These are phyloP conservation scores for Calephelis perditalis DNA, from an alignment of 2,888 invertebrate species.

Conservation along the genomic window DNA sequence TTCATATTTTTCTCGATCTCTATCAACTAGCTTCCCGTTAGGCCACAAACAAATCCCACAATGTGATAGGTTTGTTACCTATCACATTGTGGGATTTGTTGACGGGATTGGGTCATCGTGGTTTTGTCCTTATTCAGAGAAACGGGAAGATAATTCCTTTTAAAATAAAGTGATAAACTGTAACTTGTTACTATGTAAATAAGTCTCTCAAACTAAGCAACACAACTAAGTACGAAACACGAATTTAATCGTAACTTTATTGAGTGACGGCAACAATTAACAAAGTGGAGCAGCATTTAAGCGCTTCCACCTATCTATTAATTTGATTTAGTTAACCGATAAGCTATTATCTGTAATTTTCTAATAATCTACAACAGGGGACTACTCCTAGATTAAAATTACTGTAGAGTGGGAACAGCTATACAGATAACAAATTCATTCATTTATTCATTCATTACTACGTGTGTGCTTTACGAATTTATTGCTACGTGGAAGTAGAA, in stretches of 20 bases:
- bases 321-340: slow-evolving; percentile 2
- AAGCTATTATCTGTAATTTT: slow-evolving; percentile 4
- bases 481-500: too few species aligned
- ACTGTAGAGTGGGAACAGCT: not conserved
- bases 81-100: too few species aligned
- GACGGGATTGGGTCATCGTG: too few species aligned
- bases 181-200: not conserved
- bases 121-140: too few species aligned
- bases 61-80: too few species aligned
- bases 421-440: too few species aligned
- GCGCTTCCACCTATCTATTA: slow-evolving; percentile 5
- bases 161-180: not conserved
- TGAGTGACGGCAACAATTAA: slow-evolving; percentile 10
- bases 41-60: too few species aligned
- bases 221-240: slow-evolving; percentile 1
- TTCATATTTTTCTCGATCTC: too few species aligned
- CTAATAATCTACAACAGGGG: not conserved
- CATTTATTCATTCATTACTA: too few species aligned
- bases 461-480: too few species aligned
- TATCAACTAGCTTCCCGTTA: too few species aligned
- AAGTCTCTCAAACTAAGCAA: slow-evolving; percentile 2
- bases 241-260: slow-evolving; percentile 3
- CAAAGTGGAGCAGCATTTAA: slow-evolving; percentile 6
- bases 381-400: not conserved
- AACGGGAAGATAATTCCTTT: too few species aligned